Percentiles rank a stretch among this genome's conserved stretches.
phyloP scores from a whole-genome alignment of 1,140 invertebrate species.

The Coptotermes formosanus region DNA sequence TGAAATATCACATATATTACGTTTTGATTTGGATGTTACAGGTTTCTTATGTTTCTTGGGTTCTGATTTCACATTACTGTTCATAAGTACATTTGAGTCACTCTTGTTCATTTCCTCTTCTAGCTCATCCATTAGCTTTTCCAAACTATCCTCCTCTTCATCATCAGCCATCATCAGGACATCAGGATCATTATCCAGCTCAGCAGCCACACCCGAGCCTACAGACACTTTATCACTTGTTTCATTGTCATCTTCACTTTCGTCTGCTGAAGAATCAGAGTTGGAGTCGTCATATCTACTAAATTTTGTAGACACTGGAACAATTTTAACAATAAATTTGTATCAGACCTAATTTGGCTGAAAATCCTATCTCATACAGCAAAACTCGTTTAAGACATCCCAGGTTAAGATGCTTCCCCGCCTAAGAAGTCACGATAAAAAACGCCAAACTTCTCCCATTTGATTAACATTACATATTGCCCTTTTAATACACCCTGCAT shows the following conservation, averaged over 20 bases:
- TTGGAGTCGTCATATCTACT: slow-evolving; percentile 24
- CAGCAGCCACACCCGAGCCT: background rate
- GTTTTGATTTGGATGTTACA: background rate
- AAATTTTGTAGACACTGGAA: slow-evolving; percentile 33
- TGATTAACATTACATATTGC: too few species aligned
- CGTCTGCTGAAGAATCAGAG: slow-evolving; percentile 34
- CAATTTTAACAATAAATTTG: slow-evolving; percentile 14
- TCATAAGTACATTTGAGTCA: background rate
- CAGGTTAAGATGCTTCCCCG: too few species aligned
- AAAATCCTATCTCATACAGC: too few species aligned
- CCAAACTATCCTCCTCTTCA: slow-evolving; percentile 21
- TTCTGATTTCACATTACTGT: background rate
- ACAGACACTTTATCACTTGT: background rate
- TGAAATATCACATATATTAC: background rate
- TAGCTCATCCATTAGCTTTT: slow-evolving; percentile 20
- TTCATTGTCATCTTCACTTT: slow-evolving; percentile 33
- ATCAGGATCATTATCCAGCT: slow-evolving; percentile 12
- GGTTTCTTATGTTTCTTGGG: background rate
- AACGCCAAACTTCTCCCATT: too few species aligned
- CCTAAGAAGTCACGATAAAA: too few species aligned
- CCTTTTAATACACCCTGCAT: too few species aligned
- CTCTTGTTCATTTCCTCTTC: background rate
- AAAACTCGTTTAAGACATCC: too few species aligned
- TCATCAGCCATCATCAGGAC: background rate
- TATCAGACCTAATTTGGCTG: background rate